Base-by-base conservation (phyloP, 2,888 invertebrate genomes). In the Tholera decimalis region DNA sequence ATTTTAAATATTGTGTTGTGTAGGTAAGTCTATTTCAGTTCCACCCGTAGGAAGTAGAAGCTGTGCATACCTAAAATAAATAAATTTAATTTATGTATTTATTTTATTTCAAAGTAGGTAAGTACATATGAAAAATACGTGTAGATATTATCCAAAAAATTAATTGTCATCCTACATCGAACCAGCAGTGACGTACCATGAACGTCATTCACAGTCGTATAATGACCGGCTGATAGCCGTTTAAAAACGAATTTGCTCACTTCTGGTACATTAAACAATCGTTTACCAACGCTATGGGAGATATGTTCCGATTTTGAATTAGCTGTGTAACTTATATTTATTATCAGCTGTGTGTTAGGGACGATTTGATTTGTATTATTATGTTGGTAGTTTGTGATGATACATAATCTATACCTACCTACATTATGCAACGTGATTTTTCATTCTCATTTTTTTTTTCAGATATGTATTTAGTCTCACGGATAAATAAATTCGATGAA, bases 231-330 rank as follows among this genome's bases (percentile, higher is more conserved):
- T 94, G 95, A 95, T 95, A 93, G 94, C 93, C 95, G 94, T 95
- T 96, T 95, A 96, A 95, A 96, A 96, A 95, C 95, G 95, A 96
- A 96, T 96, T 96, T 96, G 96, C 95, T 95, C 95, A 95, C 93
- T 95, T 95, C 95, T 93, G 91, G 86, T 93, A 96, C 96, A 95
- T 95, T 96, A 90, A 93, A 91, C 94, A 93, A 93, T 93, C 88
- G 90, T 88, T 93, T 88, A 86, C 83, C 72, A 69, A 75, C 73
- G 70, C 85, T 78, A 56, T 86, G 83, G 76, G 82, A 82, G 83
- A 80, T 75, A 77, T 61, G 79, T 85, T 85, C 79, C 68, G 75
- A 81, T 84, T 83, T 83, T 80, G 81, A 83, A 79, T 84, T 81
- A 72, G 75, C 60, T 77, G 54, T 60, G 61, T 70, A 60, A 64